These are phyloP conservation scores for Rhynchopsitta pachyrhyncha DNA, from an alignment of 2,113 vertebrate genomes.

Conservation along the genomic window DNA sequence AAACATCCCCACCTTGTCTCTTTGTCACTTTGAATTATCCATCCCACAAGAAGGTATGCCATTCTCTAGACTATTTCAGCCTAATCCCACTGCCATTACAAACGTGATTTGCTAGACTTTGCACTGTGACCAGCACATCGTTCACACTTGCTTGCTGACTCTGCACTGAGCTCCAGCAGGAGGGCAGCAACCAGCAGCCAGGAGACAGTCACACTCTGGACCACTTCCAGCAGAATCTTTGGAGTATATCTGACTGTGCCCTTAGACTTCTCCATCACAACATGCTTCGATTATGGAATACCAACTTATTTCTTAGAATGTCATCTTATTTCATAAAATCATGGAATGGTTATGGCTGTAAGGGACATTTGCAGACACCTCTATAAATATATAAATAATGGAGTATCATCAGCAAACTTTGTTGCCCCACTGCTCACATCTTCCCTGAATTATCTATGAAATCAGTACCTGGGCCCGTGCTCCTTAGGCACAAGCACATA, in stretches of 20 bases:
- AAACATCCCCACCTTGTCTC: neutral
- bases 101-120: no score
- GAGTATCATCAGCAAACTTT: neutral
- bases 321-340: neutral
- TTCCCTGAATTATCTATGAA: neutral
- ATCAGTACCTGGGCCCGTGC: fast-evolving
- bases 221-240: neutral
- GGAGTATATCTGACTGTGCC: neutral
- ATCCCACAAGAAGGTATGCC: neutral
- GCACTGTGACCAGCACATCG: fast-evolving
- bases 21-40: neutral
- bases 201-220: neutral
- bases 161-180: neutral
- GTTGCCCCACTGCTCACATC: neutral
- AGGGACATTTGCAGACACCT: neutral
- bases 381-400: neutral
- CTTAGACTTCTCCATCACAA: neutral
- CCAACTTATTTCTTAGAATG: neutral
- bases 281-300: neutral
- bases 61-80: neutral
- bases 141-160: neutral
- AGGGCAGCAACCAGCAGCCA: neutral
- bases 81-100: neutral
- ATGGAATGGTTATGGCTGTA: neutral
- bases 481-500: neutral